phyloP scores from a whole-genome alignment of 2,888 invertebrate genomes.

The Philereme transversata region DNA sequence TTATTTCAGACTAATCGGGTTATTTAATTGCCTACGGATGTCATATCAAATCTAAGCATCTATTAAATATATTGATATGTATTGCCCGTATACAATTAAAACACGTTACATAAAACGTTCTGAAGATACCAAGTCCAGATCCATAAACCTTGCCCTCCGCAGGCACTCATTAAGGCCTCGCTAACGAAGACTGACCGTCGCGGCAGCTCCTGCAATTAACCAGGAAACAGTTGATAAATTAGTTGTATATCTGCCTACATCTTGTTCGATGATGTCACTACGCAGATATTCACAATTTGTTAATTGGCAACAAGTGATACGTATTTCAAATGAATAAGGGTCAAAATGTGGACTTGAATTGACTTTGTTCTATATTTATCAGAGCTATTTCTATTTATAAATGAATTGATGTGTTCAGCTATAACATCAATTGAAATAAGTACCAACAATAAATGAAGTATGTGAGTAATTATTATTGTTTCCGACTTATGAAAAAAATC shows the following conservation, averaged over 20 bases:
- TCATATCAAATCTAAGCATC: too few species aligned
- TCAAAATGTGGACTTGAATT: slow-evolving; percentile 8
- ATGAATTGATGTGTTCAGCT: slow-evolving; percentile 13
- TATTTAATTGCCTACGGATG: too few species aligned
- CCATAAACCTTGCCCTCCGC: slow-evolving; percentile 26
- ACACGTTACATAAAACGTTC: slow-evolving; percentile 15
- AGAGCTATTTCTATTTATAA: slow-evolving; percentile 34
- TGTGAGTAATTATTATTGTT: too few species aligned
- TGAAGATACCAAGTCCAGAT: slow-evolving; percentile 22
- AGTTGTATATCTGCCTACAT: slow-evolving; percentile 39
- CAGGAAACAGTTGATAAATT: slow-evolving; percentile 27
- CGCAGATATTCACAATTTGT: slow-evolving; percentile 37
- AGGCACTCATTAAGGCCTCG: slow-evolving; percentile 29
- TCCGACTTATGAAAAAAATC: too few species aligned
- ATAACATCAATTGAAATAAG: slow-evolving; percentile 7
- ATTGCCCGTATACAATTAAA: slow-evolving; percentile 7
- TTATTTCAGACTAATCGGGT: too few species aligned
- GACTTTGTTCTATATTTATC: slow-evolving; percentile 10
- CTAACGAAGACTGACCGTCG: slow-evolving; percentile 32
- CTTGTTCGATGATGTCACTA: slow-evolving; percentile 45
- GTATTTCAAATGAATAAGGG: slow-evolving; percentile 15
- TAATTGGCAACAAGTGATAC: slow-evolving; percentile 31
- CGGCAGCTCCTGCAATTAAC: slow-evolving; percentile 27
- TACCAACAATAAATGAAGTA: too few species aligned
- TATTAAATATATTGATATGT: too few species aligned